phyloP scores from a whole-genome alignment of 2,888 invertebrate species.

The Cybosia mesomella region DNA sequence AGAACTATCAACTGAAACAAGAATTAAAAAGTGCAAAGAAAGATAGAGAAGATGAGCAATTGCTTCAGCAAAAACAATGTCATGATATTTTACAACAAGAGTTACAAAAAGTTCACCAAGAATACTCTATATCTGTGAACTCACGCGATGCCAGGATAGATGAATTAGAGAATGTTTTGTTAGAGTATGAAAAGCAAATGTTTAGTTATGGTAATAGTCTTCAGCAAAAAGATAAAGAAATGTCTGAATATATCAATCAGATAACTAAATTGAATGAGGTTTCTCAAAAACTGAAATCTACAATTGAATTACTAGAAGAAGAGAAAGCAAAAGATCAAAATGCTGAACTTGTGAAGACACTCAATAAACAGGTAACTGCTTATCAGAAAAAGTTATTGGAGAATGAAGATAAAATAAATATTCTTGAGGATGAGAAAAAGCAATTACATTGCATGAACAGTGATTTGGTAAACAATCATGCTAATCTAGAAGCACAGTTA shows the following conservation, averaged over 20 bases:
- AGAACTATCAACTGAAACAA: conserved; percentile 76
- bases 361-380: conserved; percentile 84
- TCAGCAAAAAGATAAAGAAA: conserved; percentile 81
- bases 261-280: conserved; percentile 85
- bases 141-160: conserved; percentile 79
- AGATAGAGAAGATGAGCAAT: conserved; percentile 64
- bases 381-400: conserved; percentile 78
- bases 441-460: conserved; percentile 72
- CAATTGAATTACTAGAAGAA: conserved; percentile 81
- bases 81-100: conserved; percentile 71
- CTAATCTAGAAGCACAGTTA: conserved; percentile 69
- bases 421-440: conserved; percentile 79
- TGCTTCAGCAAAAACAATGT: conserved; percentile 63
- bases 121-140: conserved; percentile 69
- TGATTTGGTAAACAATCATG: conserved; percentile 69
- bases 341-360: conserved; percentile 80
- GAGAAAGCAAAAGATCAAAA: conserved; percentile 84
- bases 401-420: conserved; percentile 73
- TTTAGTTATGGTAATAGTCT: conserved; percentile 74
- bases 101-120: conserved; percentile 72
- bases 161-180: conserved; percentile 81
- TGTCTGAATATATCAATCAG: conserved; percentile 83
- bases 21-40: conserved; percentile 68
- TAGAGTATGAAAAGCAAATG: conserved; percentile 84
- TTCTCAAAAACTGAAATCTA: conserved; percentile 82